These are phyloP conservation scores for Crioceris asparagi DNA, from an alignment of 2,888 invertebrate genomes.

Conservation along the genomic window DNA sequence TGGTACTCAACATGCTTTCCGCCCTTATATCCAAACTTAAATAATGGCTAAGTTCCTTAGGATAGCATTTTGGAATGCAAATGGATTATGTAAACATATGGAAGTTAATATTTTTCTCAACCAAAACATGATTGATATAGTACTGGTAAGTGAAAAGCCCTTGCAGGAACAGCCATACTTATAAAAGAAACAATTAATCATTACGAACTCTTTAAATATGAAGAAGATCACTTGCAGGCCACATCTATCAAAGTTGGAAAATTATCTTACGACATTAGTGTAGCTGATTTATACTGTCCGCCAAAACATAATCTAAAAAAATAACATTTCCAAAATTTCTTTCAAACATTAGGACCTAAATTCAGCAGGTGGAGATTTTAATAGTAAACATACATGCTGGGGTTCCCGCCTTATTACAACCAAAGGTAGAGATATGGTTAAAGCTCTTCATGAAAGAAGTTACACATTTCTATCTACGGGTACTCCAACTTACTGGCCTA, in stretches of 20 bases:
- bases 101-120: constrained; percentile 1
- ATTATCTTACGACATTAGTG: not conserved
- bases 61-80: no score
- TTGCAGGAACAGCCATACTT: constrained; percentile 2
- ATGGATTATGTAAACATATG: no score
- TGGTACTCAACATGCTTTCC: no score
- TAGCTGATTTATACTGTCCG: constrained; percentile 1
- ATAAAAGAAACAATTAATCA: constrained; percentile 3
- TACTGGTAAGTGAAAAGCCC: constrained; percentile 1
- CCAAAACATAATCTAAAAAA: constrained; percentile 1
- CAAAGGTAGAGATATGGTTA: not conserved
- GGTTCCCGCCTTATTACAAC: not conserved
- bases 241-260: not conserved
- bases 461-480: not conserved
- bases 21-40: no score
- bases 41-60: no score
- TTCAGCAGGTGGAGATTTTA: not conserved
- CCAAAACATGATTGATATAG: not conserved
- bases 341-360: not conserved
- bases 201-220: not conserved
- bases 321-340: not conserved
- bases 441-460: not conserved
- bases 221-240: not conserved
- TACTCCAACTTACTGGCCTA: constrained; percentile 2
- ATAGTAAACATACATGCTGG: constrained; percentile 1